Base-by-base conservation (phyloP, 1,140 invertebrate genomes). In the Procambarus virginalis region DNA sequence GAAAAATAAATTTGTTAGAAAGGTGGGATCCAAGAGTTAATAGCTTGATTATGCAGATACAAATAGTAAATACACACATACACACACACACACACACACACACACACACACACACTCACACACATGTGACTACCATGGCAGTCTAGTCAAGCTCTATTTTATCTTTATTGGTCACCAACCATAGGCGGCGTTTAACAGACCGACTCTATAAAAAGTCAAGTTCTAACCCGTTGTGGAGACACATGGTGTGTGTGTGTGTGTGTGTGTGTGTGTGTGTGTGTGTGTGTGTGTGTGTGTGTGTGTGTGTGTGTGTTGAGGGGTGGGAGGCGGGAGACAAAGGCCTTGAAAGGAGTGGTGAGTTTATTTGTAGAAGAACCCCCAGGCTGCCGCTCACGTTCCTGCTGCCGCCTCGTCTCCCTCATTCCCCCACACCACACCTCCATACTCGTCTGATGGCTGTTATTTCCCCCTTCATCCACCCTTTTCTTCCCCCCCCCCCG, bases 161-260 rank as follows among this genome's bases (percentile, higher is more conserved):
- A 73, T 20, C 68, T 9, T 64, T 34, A 73, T 9, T 68, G 14
- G 68, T 3, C 34, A 64, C 82, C 68, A 70, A 76, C 82, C 82
- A 84, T 84, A 84, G 82, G 82, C 82, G 81, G 81, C 64, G 60
- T 64, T 48, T 34, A 84, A 76, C 34, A 60, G 46, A 51, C 48
- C 68, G 46, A 68, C 60, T 84, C 68, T 45, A 73, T 45, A 48
- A 12, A 64, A 64, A 64, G 14, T 20, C 12, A 64, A 64, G 12
- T 64, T 64, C 60, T 17, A 14, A 64, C 60, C 12, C 2, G 4
- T 8, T 55, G 8, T 55, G 51, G 51, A 55, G 12, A 12, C 51
- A 12, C 51, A 55, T 8, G 51, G 51, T 55, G 34, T 55, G 51
- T 55, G 51, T 55, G 10, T 55, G 51, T 5, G 2, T 55, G 68